Evolutionary conservation across 1,140 invertebrate genomes (phyloP).

Genomic region (Tetramorium parvispinum): DNA sequence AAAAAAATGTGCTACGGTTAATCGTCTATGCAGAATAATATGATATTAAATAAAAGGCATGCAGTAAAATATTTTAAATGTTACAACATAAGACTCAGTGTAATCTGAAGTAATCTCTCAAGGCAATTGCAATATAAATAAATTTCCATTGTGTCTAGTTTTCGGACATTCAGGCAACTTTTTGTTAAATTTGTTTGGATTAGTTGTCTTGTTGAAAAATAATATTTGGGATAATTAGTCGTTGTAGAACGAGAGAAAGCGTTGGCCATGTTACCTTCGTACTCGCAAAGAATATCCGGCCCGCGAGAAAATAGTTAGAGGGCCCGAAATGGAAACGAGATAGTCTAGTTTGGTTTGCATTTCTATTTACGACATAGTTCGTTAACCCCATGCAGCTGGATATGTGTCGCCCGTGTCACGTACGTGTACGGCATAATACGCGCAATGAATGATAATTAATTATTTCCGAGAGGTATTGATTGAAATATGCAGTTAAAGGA

Average conservation of each 20-base stretch:
- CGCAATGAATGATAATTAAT: slow-evolving; percentile 19
- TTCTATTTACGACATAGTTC: slow-evolving; percentile 78
- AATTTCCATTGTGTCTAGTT: neutral
- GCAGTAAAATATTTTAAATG: neutral
- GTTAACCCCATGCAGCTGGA: slow-evolving; percentile 67
- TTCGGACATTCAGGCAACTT: neutral
- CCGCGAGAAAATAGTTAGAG: slow-evolving; percentile 43
- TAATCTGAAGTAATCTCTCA: neutral
- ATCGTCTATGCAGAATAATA: neutral
- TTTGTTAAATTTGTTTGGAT: neutral
- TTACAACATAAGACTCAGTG: neutral
- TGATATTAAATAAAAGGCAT: neutral
- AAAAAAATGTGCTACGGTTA: neutral
- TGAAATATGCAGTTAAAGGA: neutral
- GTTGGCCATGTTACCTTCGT: neutral
- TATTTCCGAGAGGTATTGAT: neutral
- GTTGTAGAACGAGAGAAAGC: neutral
- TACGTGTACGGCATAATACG: neutral
- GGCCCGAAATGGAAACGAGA: slow-evolving; percentile 74
- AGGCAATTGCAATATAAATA: neutral
- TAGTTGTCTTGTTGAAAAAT: neutral
- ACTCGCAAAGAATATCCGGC: slow-evolving; percentile 20
- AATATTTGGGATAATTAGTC: neutral
- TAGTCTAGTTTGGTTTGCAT: slow-evolving; percentile 76
- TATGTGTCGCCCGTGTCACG: slow-evolving; percentile 4